Evolutionary conservation across 92 coral and sea anemone genomes (phyloP).

Genomic region (Isaurus tuberculatus): DNA sequence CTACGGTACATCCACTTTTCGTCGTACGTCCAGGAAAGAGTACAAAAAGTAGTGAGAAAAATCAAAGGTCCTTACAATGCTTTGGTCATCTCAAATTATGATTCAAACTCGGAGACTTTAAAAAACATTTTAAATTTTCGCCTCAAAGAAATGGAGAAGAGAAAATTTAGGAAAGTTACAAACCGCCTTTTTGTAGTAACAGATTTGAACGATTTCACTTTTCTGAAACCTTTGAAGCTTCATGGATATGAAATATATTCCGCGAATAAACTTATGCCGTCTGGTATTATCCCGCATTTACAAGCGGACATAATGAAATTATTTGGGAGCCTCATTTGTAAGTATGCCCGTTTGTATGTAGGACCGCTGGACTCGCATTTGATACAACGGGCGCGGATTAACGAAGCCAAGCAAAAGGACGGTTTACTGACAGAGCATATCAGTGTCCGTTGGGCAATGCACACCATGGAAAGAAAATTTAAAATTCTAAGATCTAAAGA

Average conservation of each 20-base stretch:
- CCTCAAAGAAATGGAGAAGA: constrained; percentile 77
- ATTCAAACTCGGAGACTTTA: constrained; percentile 43
- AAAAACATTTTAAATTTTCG: constrained; percentile 64
- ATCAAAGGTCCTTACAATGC: constrained; percentile 78
- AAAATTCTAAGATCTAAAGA: constrained; percentile 8
- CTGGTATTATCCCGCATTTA: constrained; percentile 64
- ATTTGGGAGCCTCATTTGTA: constrained; percentile 73
- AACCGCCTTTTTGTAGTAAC: constrained; percentile 71
- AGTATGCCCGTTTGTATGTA: constrained; percentile 73
- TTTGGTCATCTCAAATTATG: constrained; percentile 54
- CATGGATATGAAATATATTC: constrained; percentile 72
- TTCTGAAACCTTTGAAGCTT: constrained; percentile 49
- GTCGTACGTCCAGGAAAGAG: constrained; percentile 61
- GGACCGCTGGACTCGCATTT: constrained; percentile 79
- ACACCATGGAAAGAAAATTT: constrained; percentile 68
- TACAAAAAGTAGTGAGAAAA: constrained; percentile 48
- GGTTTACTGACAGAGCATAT: constrained; percentile 64
- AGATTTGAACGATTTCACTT: constrained; percentile 45
- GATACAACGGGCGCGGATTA: constrained; percentile 79
- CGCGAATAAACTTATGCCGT: constrained; percentile 59
- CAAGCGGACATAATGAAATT: constrained; percentile 67
- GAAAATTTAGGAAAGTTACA: constrained; percentile 58
- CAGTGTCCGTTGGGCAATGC: constrained; percentile 77
- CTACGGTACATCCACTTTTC: constrained; percentile 68
- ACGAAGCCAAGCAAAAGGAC: constrained; percentile 71